Conservation (phyloP, 2,888 invertebrate genomes). For the Oligia fasciuncula region DNA sequence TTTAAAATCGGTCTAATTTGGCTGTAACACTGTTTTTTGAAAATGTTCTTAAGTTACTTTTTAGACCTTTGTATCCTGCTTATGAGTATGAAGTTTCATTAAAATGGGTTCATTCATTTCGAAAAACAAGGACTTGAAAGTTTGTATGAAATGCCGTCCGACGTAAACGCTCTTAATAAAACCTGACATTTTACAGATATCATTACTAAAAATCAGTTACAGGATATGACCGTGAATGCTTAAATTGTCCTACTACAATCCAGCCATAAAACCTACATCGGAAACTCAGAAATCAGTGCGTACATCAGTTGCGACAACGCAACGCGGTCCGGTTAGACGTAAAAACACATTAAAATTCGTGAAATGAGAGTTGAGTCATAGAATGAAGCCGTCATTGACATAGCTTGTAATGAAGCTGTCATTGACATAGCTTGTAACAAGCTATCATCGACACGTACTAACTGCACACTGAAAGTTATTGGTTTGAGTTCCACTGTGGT, state of each 20-base stretch:
- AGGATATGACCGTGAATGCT: slow-evolving; percentile 27
- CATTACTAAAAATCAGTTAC: slow-evolving; percentile 17
- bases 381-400: slow-evolving; percentile 81
- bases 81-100: too few species aligned
- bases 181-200: neutral
- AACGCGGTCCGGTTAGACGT: slow-evolving; percentile 60
- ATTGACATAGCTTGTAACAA: too few species aligned
- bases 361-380: slow-evolving; percentile 72
- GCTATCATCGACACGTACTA: slow-evolving; percentile 77
- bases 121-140: too few species aligned
- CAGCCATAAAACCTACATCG: slow-evolving; percentile 24
- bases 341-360: slow-evolving; percentile 69
- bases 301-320: slow-evolving; percentile 66
- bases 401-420: slow-evolving; percentile 68
- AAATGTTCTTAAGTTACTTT: too few species aligned
- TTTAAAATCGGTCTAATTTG: too few species aligned
- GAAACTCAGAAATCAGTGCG: slow-evolving; percentile 53
- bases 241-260: slow-evolving; percentile 24
- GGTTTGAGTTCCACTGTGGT: slow-evolving; percentile 66
- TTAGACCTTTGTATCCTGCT: too few species aligned
- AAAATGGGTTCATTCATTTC: too few species aligned
- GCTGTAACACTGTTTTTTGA: too few species aligned
- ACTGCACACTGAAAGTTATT: slow-evolving; percentile 70
- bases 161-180: neutral
- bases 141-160: too few species aligned